Evolutionary conservation across 2,113 vertebrate genomes (phyloP).

Genomic region (Leptocoma aspasia): DNA sequence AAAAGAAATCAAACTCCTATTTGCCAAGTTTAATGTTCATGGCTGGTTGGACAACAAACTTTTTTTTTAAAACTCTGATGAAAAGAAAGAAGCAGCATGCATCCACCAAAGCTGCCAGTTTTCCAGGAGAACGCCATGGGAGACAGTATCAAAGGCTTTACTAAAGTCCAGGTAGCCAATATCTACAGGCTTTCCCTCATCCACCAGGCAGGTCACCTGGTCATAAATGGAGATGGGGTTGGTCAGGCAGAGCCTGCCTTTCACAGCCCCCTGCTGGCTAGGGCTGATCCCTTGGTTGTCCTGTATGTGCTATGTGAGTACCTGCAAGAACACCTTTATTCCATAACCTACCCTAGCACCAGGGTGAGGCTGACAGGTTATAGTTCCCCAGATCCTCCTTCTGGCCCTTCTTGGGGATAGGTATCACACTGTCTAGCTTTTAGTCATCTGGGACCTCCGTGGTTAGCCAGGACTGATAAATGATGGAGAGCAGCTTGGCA

Average conservation of each 20-base stretch:
- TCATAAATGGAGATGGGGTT: background rate
- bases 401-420: too few species aligned
- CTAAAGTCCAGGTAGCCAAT: background rate
- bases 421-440: background rate
- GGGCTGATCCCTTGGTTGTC: background rate
- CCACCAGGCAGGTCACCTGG: background rate
- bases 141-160: background rate
- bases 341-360: background rate
- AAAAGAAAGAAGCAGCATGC: background rate
- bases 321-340: background rate
- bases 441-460: background rate
- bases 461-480: background rate
- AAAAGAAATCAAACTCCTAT: constrained; percentile 73
- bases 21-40: constrained; percentile 64
- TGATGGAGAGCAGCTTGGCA: fast-evolving
- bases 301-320: background rate
- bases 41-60: constrained; percentile 21
- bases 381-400: background rate
- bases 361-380: background rate
- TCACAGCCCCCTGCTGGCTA: background rate
- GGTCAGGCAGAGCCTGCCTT: background rate
- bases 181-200: background rate
- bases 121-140: background rate
- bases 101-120: background rate
- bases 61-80: background rate